Conservation (phyloP, 2,888 invertebrate species). For the Phyto melanocephala region DNA sequence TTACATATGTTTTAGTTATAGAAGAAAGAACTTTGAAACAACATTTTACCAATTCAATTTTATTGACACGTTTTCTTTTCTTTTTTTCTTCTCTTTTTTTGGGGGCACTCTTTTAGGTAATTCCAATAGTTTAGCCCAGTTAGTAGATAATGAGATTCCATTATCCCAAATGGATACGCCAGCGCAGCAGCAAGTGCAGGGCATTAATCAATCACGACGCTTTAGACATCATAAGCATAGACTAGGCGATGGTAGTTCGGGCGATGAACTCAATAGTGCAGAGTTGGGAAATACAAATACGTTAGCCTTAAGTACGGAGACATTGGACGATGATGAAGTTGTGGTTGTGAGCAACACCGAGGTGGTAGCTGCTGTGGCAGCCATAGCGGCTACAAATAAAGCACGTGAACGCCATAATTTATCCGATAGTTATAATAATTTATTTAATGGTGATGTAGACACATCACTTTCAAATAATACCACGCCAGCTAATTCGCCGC, state of each 20-base stretch:
- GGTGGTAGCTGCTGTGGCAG: conserved; percentile 77
- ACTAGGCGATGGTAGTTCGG: conserved; percentile 65
- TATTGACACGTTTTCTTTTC: conserved; percentile 15
- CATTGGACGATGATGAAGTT: conserved; percentile 70
- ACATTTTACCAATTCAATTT: conserved; percentile 29
- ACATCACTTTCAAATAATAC: conserved; percentile 47
- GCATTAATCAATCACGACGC: conserved; percentile 66
- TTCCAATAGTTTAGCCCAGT: conserved; percentile 84
- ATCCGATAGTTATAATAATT: conserved; percentile 78
- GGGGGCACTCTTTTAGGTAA: conserved; percentile 80
- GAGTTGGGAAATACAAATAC: conserved; percentile 45
- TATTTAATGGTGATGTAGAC: conserved; percentile 76
- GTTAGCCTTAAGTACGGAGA: conserved; percentile 42
- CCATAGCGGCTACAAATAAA: conserved; percentile 75
- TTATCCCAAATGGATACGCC: conserved; percentile 80
- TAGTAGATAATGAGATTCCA: conserved; percentile 84
- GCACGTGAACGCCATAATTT: conserved; percentile 76
- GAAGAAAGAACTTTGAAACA: not conserved
- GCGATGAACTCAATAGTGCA: conserved; percentile 63
- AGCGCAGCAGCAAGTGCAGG: conserved; percentile 56
- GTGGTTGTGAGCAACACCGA: conserved; percentile 75
- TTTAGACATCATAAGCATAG: conserved; percentile 74
- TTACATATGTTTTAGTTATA: not conserved
- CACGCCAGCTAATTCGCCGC: conserved; percentile 51
- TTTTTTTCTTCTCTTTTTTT: conserved; percentile 8